Evolutionary conservation across 2,113 vertebrate species (phyloP).

Genomic region (Ctenodactylus gundi): DNA sequence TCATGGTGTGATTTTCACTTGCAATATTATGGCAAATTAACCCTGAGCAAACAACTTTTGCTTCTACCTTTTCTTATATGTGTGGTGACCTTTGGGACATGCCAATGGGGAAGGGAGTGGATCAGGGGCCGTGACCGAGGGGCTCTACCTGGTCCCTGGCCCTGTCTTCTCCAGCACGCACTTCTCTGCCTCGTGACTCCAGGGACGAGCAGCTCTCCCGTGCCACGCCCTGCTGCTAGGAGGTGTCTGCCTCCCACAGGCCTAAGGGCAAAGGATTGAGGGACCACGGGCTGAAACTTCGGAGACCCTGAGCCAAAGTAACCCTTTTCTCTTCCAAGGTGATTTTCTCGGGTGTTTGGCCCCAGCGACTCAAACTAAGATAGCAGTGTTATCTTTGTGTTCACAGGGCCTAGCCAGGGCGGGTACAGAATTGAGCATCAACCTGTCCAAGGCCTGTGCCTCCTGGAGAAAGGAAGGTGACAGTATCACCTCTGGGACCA

Average conservation of each 20-base stretch:
- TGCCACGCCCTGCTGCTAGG: neutral
- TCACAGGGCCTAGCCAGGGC: neutral
- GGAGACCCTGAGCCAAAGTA: neutral
- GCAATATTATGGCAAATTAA: no score
- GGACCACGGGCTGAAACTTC: neutral
- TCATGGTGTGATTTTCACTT: no score
- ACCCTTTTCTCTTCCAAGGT: neutral
- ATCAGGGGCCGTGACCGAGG: no score
- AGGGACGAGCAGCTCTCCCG: neutral
- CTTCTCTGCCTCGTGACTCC: neutral
- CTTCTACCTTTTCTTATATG: no score
- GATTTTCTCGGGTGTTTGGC: neutral
- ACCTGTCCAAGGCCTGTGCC: neutral
- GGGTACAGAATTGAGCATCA: neutral
- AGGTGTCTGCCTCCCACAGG: neutral
- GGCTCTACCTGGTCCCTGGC: no score
- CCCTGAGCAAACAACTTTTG: no score
- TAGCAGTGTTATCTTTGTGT: neutral
- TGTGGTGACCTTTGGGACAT: no score
- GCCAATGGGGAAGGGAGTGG: no score
- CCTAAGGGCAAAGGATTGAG: neutral
- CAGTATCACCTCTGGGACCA: neutral
- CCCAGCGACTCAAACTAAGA: neutral
- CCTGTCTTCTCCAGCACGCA: no score
- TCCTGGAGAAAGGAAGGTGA: neutral